These are phyloP conservation scores for Papilio protenor DNA, from an alignment of 2,888 invertebrate species.

Conservation along the genomic window DNA sequence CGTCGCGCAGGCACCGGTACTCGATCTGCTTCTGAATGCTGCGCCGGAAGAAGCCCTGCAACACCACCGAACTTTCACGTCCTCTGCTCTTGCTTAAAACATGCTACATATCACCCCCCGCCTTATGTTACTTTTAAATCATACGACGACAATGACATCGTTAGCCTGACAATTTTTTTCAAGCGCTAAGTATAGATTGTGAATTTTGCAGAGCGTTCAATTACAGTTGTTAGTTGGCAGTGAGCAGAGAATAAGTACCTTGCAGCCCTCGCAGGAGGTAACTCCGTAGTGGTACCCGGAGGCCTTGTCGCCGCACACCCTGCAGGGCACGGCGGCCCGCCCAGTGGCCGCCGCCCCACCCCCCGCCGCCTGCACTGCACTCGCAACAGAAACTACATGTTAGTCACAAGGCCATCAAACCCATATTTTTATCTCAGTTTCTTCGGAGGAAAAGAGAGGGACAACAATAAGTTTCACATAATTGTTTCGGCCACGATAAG, in stretches of 20 bases:
- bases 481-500: no score
- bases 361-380: conserved; percentile 78
- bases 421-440: not conserved
- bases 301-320: conserved; percentile 98
- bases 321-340: conserved; percentile 95
- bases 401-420: not conserved
- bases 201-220: not conserved
- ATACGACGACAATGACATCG: no score
- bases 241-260: conserved; percentile 84
- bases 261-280: conserved; percentile 99
- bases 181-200: not conserved
- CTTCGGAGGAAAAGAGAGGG: no score
- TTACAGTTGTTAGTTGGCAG: conserved; percentile 20
- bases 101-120: not conserved
- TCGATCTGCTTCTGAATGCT: conserved; percentile 99
- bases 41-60: conserved; percentile 96
- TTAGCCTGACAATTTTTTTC: no score
- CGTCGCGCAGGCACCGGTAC: conserved; percentile 96
- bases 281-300: conserved; percentile 99
- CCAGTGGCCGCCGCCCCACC: conserved; percentile 92
- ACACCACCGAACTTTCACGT: not conserved
- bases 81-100: not conserved
- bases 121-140: not conserved
- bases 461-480: no score
- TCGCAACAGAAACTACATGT: conserved; percentile 42